Evolutionary conservation across 2,888 invertebrate species (phyloP).

Genomic region (Phasia obesa): DNA sequence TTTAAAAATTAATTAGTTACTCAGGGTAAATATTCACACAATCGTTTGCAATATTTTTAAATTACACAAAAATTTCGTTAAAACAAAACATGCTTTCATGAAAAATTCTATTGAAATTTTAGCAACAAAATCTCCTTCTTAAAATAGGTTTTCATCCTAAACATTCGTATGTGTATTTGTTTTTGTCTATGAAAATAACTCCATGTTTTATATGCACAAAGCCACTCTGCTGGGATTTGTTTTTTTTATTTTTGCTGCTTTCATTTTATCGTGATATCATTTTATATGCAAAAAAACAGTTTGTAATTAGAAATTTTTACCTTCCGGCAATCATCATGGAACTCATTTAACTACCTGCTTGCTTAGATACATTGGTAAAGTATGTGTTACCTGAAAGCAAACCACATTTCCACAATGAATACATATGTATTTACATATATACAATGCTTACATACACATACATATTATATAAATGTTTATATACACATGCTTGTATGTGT

Average conservation of each 20-base stretch:
- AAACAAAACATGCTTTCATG: conserved; percentile 42
- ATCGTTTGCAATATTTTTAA: conserved; percentile 13
- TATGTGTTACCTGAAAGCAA: neutral
- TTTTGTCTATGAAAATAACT: neutral
- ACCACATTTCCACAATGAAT: neutral
- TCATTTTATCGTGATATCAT: conserved; percentile 48
- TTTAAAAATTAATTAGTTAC: conserved; percentile 54
- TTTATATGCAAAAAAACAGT: conserved; percentile 66
- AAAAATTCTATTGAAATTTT: conserved; percentile 45
- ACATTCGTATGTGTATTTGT: neutral
- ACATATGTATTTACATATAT: no score
- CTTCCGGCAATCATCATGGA: conserved; percentile 67
- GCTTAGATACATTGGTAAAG: neutral
- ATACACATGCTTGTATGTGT: neutral
- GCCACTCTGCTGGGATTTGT: neutral
- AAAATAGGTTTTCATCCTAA: conserved; percentile 11
- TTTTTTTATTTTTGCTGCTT: conserved; percentile 24
- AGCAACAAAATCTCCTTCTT: neutral
- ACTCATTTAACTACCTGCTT: conserved; percentile 19
- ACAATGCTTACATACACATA: neutral
- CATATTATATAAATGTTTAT: neutral
- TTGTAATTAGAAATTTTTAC: conserved; percentile 72
- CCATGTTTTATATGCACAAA: neutral
- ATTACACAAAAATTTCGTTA: conserved; percentile 18
- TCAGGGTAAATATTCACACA: conserved; percentile 34